phyloP scores from a whole-genome alignment of 2,888 invertebrate species.

The Leptinotarsa juncta region DNA sequence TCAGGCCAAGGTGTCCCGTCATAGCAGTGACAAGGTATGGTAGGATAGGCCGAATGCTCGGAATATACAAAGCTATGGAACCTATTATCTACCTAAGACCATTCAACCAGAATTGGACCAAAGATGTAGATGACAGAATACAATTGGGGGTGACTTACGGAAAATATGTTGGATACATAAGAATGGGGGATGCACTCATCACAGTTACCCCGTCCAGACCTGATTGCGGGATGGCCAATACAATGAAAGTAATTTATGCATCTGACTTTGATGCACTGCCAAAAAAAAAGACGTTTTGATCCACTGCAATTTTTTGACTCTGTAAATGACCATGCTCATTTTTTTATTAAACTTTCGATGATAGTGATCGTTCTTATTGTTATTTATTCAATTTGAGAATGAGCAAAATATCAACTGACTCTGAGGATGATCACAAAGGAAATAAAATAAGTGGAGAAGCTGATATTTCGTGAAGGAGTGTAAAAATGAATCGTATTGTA shows the following conservation, averaged over 20 bases:
- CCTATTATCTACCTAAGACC: constrained; percentile 69
- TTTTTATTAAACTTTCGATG: too few relatives aligned
- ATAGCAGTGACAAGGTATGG: constrained; percentile 78
- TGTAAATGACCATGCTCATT: too few relatives aligned
- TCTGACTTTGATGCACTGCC: constrained; percentile 54
- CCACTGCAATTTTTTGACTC: not conserved
- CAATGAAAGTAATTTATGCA: constrained; percentile 74
- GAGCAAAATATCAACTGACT: not conserved
- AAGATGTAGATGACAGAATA: constrained; percentile 72
- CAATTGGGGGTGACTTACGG: constrained; percentile 73
- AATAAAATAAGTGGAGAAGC: too few relatives aligned
- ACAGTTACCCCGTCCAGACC: constrained; percentile 79
- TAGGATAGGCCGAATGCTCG: constrained; percentile 76
- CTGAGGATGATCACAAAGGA: too few relatives aligned
- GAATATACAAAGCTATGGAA: constrained; percentile 70
- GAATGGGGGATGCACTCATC: constrained; percentile 76
- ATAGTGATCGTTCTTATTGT: too few relatives aligned
- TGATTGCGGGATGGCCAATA: constrained; percentile 77
- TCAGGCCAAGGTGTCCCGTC: constrained; percentile 78
- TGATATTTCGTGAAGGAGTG: too few relatives aligned
- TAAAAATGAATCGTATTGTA: too few relatives aligned
- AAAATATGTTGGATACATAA: constrained; percentile 73
- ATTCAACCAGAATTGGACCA: constrained; percentile 68
- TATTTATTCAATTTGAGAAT: too few relatives aligned
- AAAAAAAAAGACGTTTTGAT: not conserved